These are phyloP conservation scores for Bicyclus anynana DNA, from an alignment of 1,140 invertebrate species.

Conservation along the genomic window DNA sequence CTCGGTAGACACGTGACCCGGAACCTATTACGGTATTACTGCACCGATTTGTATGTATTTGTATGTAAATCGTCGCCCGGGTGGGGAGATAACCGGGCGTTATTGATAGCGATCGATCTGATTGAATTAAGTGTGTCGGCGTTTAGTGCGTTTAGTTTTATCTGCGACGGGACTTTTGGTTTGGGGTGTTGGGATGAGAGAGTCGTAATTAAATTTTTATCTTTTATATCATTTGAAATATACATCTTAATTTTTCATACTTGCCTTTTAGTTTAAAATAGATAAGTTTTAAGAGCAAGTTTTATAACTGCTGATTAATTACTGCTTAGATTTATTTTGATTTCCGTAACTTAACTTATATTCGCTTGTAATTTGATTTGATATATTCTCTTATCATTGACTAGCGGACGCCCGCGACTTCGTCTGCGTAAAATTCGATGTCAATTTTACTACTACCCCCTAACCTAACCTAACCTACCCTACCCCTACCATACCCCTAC, in stretches of 20 bases:
- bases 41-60: constrained; percentile 68
- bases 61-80: constrained; percentile 65
- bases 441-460: too few relatives aligned
- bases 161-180: constrained; percentile 3
- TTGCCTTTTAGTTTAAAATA: not conserved
- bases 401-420: too few relatives aligned
- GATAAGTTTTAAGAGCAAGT: too few relatives aligned
- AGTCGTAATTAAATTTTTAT: constrained; percentile 1
- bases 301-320: too few relatives aligned
- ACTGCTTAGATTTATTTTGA: too few relatives aligned
- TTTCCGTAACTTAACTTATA: too few relatives aligned
- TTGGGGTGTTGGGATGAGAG: not conserved
- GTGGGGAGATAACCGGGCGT: constrained; percentile 62
- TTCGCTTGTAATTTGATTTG: too few relatives aligned
- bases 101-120: constrained; percentile 57
- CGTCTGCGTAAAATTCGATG: too few relatives aligned
- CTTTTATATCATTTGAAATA: not conserved
- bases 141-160: constrained; percentile 44
- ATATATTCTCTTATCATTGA: too few relatives aligned
- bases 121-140: constrained; percentile 64
- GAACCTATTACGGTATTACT: constrained; percentile 62
- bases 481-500: too few relatives aligned
- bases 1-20: constrained; percentile 71
- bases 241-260: not conserved
- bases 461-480: too few relatives aligned